A percentile compares a stretch with the other conserved stretches of the same genome.
These are phyloP conservation scores for Eupithecia abbreviata DNA, from an alignment of 2,888 invertebrate species.

Conservation along the genomic window DNA sequence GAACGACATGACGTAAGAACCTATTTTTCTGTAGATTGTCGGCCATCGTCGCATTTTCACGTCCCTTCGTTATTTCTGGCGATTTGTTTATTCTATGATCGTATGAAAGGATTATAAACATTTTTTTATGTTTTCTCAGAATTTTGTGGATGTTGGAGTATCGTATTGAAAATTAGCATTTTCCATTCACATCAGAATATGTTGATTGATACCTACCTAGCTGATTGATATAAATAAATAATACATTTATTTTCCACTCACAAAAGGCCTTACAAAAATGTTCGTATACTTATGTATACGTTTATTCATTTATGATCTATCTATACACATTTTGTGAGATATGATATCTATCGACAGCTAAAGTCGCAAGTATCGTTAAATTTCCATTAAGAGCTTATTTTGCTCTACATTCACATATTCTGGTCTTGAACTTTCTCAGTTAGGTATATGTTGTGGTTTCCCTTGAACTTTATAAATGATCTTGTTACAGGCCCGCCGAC, in stretches of 20 bases:
- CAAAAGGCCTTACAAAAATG: too few species aligned
- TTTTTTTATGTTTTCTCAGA: background rate
- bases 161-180: background rate
- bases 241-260: too few species aligned
- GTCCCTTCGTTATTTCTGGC: constrained; percentile 22
- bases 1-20: constrained; percentile 80
- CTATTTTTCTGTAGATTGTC: background rate
- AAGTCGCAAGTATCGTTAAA: background rate
- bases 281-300: too few species aligned
- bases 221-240: background rate
- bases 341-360: background rate
- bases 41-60: constrained; percentile 5
- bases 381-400: background rate
- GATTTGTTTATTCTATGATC: constrained; percentile 15
- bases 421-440: constrained; percentile 12
- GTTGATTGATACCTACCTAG: background rate
- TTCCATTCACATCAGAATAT: background rate
- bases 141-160: background rate
- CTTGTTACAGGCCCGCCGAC: constrained; percentile 79
- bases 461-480: constrained; percentile 16
- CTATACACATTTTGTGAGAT: background rate
- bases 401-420: background rate
- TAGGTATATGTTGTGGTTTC: background rate
- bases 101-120: background rate
- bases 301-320: too few species aligned